phyloP scores from a whole-genome alignment of 2,888 invertebrate genomes.

The Patella pellucida region DNA sequence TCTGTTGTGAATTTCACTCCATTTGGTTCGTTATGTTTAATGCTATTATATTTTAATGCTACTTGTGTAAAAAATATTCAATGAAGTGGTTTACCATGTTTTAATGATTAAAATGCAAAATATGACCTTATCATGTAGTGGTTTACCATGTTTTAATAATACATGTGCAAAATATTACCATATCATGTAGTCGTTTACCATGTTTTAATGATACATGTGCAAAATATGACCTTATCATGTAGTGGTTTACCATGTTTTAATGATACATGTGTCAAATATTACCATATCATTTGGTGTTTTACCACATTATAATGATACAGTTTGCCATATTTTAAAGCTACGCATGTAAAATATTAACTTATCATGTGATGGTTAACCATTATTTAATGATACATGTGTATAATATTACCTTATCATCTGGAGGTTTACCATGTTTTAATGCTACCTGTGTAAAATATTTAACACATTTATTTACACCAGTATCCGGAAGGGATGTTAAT shows the following conservation, averaged over 20 bases:
- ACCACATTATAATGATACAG: no score
- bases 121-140: neutral
- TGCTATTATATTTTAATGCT: no score
- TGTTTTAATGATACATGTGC: no score
- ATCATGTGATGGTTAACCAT: constrained; percentile 29
- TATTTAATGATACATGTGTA: neutral
- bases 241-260: no score
- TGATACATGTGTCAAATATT: no score
- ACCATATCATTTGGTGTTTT: no score
- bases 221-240: no score
- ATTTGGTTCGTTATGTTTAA: no score
- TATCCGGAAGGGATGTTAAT: constrained; percentile 70
- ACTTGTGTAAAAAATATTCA: no score
- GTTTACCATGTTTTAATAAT: neutral
- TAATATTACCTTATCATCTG: constrained; percentile 40
- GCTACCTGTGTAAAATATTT: constrained; percentile 70
- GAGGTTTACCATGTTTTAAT: constrained; percentile 44
- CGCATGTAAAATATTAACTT: constrained; percentile 28
- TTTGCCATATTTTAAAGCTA: no score
- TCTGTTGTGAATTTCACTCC: no score
- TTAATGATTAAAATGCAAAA: neutral
- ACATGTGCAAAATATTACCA: neutral
- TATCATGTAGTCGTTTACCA: neutral
- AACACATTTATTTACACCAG: constrained; percentile 73
- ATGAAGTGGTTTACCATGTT: no score